phyloP scores from a whole-genome alignment of 2,888 invertebrate genomes.

The Drosophila longiperda region DNA sequence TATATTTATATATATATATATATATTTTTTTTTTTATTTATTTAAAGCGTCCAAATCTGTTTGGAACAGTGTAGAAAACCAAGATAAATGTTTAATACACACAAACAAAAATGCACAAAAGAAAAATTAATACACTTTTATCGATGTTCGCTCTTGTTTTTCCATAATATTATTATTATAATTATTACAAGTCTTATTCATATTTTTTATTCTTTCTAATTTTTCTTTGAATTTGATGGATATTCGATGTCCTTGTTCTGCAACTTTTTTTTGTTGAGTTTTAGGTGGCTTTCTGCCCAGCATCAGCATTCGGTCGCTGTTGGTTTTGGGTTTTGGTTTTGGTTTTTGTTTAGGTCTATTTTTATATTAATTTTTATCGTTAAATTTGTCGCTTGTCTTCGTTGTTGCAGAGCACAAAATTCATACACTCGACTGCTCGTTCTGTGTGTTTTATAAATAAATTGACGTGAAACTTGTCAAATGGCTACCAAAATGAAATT shows the following conservation, averaged over 20 bases:
- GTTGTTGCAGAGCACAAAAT: constrained; percentile 45
- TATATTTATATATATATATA: not conserved
- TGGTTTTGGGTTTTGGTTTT: constrained; percentile 24
- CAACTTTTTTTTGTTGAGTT: constrained; percentile 39
- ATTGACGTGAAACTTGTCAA: constrained; percentile 26
- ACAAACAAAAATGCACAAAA: constrained; percentile 3
- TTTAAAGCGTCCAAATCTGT: constrained; percentile 35
- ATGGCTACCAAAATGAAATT: constrained; percentile 65
- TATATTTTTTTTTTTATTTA: not conserved
- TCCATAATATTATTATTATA: constrained; percentile 1
- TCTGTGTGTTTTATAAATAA: constrained; percentile 68
- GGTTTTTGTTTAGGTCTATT: constrained; percentile 23
- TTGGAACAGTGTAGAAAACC: constrained; percentile 35
- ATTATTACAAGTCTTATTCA: not conserved
- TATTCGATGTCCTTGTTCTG: constrained; percentile 57
- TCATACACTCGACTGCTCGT: constrained; percentile 76
- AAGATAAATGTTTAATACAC: constrained; percentile 27
- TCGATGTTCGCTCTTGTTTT: constrained; percentile 9
- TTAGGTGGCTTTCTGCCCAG: constrained; percentile 18
- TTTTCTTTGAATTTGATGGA: constrained; percentile 28
- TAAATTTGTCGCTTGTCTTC: constrained; percentile 49
- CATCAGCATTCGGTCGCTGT: constrained; percentile 6
- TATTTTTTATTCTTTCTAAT: constrained; percentile 6
- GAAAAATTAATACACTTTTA: not conserved
- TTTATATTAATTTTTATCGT: constrained; percentile 42